Base-by-base conservation (phyloP, 2,888 invertebrate species). In the Strigamia crassipes region DNA sequence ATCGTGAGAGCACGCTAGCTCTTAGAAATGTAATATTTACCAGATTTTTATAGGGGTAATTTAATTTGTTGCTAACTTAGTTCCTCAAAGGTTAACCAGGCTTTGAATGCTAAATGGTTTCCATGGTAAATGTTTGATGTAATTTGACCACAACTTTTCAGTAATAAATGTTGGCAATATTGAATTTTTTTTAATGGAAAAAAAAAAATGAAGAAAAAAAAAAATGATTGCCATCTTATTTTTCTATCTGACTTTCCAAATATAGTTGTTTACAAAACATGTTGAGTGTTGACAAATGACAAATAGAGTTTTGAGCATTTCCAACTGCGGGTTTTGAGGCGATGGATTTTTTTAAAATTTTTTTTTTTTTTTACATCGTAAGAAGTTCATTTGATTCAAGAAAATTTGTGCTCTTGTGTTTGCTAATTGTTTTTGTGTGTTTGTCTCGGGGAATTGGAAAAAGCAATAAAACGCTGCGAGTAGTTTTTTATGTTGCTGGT, bases 401-500 rank as follows among this genome's bases (percentile, higher is more conserved):
- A 38, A 38, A 38, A 10, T 38, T 38, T 6, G 0, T 38, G 6
- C 38, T 38, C 38, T 38, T 38, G 38, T 38, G 46, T 46, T 46
- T 46, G 46, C 46, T 46, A 46, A 46, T 46, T 46, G 46, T 46
- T 46, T 46, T 46, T 46, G 46, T 46, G 15, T 46, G 61, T 66
- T 61, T 66, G 21, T 66, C 9, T 23, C 61, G 8, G 61, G 21
- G 61, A 66, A 23, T 66, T 66, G 61, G 61, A 21, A 21, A 66
- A 18, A 66, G 61, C 61, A 66, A 23, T 66, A 23, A 66, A 66
- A 21, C 6, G 61, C 23, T 66, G 46, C 61, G 18, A 66, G 61
- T 66, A 18, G 61, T 21, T 66, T 66, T 66, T 66, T 66, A 66
- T 66, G 61, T 66, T n/a, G 61, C 23, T 66, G 21, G 61, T 66